These are phyloP conservation scores for Brachypteracias leptosomus DNA, from an alignment of 2,113 vertebrate genomes.

Conservation along the genomic window DNA sequence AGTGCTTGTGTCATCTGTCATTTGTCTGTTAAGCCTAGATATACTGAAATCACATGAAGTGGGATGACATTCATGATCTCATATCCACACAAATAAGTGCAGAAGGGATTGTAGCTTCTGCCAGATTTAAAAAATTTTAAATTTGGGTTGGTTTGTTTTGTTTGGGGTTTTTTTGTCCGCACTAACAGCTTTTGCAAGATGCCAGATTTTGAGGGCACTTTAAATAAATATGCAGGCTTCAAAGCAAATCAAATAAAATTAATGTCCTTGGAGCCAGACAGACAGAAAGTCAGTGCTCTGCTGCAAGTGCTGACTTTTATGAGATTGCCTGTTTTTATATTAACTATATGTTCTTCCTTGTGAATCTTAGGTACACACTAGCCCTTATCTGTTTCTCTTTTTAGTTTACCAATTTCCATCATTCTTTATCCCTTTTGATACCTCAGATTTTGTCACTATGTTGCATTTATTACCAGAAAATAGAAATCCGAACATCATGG, in stretches of 20 bases:
- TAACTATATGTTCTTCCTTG: background rate
- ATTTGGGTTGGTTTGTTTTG: background rate
- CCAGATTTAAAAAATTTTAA: background rate
- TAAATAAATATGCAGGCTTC: background rate
- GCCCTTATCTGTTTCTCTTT: background rate
- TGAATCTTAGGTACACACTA: background rate
- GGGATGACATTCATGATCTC: background rate
- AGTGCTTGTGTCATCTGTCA: background rate
- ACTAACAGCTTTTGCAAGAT: background rate
- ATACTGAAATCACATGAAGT: background rate
- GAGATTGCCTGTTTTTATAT: background rate
- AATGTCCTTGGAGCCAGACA: background rate
- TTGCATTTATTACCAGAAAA: background rate
- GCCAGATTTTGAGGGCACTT: background rate
- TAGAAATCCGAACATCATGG: background rate
- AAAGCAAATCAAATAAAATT: background rate
- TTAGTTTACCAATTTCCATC: background rate
- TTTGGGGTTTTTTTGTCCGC: no score
- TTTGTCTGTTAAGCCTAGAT: background rate
- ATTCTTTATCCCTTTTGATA: background rate
- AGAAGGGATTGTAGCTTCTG: background rate
- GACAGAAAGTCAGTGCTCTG: background rate
- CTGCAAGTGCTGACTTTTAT: background rate
- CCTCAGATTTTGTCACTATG: background rate
- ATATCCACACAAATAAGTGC: background rate